Percentiles rank a stretch among this genome's conserved stretches.
Conservation (phyloP, 2,113 vertebrate species). For the Empidonax alnorum region DNA sequence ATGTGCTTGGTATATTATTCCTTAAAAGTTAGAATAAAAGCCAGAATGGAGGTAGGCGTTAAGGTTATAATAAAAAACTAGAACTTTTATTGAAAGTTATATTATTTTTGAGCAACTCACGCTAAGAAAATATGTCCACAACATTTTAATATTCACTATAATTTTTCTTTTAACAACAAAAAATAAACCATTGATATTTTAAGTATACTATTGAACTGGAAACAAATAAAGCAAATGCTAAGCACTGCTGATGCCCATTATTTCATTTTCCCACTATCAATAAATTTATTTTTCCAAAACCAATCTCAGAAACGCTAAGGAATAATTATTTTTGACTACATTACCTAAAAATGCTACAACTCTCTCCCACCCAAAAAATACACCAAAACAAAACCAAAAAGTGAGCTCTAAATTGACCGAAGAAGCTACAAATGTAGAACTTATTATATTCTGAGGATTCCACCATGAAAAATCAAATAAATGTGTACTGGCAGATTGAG, state of each 20-base stretch:
- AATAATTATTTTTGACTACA: neutral
- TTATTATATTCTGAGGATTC: neutral
- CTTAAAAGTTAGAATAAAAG: neutral
- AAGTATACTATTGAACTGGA: neutral
- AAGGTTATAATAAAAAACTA: neutral
- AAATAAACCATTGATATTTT: neutral
- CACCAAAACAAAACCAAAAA: neutral
- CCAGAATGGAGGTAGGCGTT: neutral
- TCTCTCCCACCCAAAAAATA: rapidly evolving
- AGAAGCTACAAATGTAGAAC: neutral
- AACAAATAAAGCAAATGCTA: neutral
- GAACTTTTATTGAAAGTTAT: neutral
- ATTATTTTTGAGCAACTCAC: neutral
- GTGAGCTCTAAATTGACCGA: neutral
- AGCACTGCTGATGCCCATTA: neutral
- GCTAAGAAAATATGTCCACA: neutral
- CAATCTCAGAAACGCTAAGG: neutral
- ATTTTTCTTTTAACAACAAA: neutral
- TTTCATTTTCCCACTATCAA: neutral
- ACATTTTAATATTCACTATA: neutral
- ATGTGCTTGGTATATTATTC: neutral
- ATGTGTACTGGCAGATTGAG: neutral
- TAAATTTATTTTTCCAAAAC: neutral
- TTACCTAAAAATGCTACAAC: neutral
- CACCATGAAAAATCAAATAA: neutral